phyloP scores from a whole-genome alignment of 1,140 invertebrate genomes.

The Popillia japonica region DNA sequence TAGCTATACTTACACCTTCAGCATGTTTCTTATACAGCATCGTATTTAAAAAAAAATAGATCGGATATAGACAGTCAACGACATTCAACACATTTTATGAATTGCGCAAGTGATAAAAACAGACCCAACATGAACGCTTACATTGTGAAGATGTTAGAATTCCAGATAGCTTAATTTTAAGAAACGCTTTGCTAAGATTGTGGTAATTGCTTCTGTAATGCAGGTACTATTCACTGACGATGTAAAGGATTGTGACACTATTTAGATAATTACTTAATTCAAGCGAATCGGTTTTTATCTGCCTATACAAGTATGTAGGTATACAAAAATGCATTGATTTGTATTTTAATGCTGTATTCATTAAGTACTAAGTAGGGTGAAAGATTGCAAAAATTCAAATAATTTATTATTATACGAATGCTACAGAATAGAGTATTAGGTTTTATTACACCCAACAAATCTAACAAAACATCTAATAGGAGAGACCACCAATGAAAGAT shows the following conservation, averaged over 20 bases:
- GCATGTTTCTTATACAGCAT: too few relatives aligned
- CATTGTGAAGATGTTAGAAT: conserved; percentile 3
- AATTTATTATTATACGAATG: background rate
- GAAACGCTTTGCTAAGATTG: conserved; percentile 10
- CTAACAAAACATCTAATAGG: too few relatives aligned
- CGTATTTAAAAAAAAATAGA: too few relatives aligned
- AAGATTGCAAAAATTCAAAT: conserved; percentile 16
- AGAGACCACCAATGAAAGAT: too few relatives aligned
- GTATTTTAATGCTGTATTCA: background rate
- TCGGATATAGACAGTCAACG: too few relatives aligned
- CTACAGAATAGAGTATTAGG: background rate
- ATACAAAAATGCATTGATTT: background rate
- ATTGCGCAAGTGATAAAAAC: background rate
- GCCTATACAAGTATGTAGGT: background rate
- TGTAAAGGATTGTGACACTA: background rate
- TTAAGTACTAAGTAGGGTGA: background rate
- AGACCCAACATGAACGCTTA: background rate
- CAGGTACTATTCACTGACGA: background rate
- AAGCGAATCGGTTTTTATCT: conserved; percentile 8
- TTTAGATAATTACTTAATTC: conserved; percentile 27
- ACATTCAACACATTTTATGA: too few relatives aligned
- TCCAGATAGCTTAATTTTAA: conserved; percentile 24
- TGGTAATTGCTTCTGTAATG: background rate
- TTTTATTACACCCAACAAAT: background rate
- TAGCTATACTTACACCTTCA: too few relatives aligned